Conservation (phyloP, 2,888 invertebrate species). For the Odontomyia ornata region DNA sequence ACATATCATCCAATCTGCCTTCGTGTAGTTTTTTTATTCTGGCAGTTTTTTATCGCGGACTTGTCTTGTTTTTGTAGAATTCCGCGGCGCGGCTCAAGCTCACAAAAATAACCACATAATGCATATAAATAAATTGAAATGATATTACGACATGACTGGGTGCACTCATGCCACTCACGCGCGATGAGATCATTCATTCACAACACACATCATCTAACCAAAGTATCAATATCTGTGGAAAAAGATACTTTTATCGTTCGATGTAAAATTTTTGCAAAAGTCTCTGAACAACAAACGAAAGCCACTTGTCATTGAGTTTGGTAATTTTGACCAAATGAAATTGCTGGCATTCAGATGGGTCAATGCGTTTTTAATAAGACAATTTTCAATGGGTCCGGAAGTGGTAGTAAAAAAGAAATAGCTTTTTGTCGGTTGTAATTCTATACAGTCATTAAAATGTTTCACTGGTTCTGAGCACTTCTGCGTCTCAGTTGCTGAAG, state of each 20-base stretch:
- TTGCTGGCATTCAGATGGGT: not conserved
- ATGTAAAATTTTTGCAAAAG: not conserved
- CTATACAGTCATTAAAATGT: not conserved
- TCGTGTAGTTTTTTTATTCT: not conserved
- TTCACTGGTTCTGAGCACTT: not conserved
- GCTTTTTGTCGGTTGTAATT: not conserved
- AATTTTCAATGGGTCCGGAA: not conserved
- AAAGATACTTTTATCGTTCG: not conserved
- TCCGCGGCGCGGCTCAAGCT: not conserved
- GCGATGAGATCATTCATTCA: not conserved
- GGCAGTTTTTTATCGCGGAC: not conserved
- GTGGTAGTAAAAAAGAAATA: not conserved
- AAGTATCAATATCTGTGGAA: not conserved
- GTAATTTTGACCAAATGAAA: not conserved
- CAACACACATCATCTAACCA: not conserved
- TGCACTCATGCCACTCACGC: not conserved
- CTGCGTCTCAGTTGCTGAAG: not conserved
- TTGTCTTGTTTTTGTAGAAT: not conserved
- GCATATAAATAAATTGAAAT: constrained; percentile 2
- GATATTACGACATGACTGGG: not conserved
- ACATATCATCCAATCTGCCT: not conserved
- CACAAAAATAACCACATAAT: constrained; percentile 2
- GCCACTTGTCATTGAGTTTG: not conserved
- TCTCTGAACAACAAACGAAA: not conserved
- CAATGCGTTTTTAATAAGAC: not conserved